These are phyloP conservation scores for Theretra japonica DNA, from an alignment of 2,888 invertebrate species.

Conservation along the genomic window DNA sequence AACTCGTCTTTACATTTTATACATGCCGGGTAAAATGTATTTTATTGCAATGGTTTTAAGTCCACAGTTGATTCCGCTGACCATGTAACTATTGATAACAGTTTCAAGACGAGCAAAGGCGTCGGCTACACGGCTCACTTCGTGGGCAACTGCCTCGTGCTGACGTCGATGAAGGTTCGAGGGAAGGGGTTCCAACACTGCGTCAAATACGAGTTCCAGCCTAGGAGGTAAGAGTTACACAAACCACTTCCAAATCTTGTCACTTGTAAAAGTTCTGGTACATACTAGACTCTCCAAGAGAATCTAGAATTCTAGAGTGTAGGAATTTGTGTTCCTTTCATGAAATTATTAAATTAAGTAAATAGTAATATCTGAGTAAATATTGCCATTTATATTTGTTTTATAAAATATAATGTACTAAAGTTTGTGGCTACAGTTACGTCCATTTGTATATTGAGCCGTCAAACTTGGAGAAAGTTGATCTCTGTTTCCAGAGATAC, in stretches of 20 bases:
- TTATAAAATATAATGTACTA: too few species aligned
- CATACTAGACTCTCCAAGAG: too few species aligned
- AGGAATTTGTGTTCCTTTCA: too few species aligned
- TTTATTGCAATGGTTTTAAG: background rate
- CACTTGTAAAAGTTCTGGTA: too few species aligned
- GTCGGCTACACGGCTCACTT: constrained; percentile 99
- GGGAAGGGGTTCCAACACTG: constrained; percentile 99
- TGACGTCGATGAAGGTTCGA: constrained; percentile 99
- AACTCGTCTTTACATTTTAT: too few species aligned
- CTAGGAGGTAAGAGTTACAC: constrained; percentile 86
- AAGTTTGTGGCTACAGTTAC: too few species aligned
- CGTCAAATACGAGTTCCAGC: constrained; percentile 99
- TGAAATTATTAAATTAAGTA: too few species aligned
- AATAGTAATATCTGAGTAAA: too few species aligned
- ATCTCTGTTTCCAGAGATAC: background rate
- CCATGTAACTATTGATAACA: constrained; percentile 62
- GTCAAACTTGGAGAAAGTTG: background rate
- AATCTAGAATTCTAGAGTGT: too few species aligned
- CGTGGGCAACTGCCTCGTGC: constrained; percentile 98
- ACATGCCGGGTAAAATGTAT: background rate
- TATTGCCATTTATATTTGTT: too few species aligned
- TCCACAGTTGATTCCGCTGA: background rate
- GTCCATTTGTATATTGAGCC: background rate
- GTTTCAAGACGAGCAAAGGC: constrained; percentile 99
- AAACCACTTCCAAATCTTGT: too few species aligned